Conservation (phyloP, 2,888 invertebrate species). For the Suillia variegata region DNA sequence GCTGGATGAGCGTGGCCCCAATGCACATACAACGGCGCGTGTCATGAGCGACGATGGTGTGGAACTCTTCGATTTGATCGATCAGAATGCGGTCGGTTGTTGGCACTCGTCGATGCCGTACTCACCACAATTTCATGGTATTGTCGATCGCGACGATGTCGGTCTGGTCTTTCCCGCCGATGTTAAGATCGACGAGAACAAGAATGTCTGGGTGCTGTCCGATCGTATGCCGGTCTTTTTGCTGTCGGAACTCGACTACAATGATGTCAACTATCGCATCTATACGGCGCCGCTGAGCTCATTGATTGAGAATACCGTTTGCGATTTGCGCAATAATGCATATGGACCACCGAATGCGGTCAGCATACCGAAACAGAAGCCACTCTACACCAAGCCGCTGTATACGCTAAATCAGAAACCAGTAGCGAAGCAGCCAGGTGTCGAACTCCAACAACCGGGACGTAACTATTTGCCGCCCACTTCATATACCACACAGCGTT, state of each 20-base stretch:
- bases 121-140: constrained; percentile 69
- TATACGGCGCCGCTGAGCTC: constrained; percentile 72
- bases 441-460: constrained; percentile 18
- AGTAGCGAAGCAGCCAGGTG: constrained; percentile 26
- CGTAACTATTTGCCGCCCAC: constrained; percentile 32
- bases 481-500: constrained; percentile 20
- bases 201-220: constrained; percentile 80
- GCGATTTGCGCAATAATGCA: constrained; percentile 64
- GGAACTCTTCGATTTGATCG: constrained; percentile 78
- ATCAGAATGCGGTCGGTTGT: constrained; percentile 82
- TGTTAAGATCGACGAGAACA: constrained; percentile 74
- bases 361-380: constrained; percentile 34
- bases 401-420: constrained; percentile 35
- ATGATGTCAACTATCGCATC: constrained; percentile 79
- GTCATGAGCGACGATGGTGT: constrained; percentile 78
- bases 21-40: constrained; percentile 74
- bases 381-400: constrained; percentile 37
- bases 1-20: constrained; percentile 68
- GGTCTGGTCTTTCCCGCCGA: constrained; percentile 80
- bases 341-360: constrained; percentile 49
- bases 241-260: constrained; percentile 71
- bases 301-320: constrained; percentile 74
- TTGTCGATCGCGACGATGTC: constrained; percentile 77
- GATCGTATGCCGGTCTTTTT: constrained; percentile 83
- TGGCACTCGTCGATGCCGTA: constrained; percentile 76